These are phyloP conservation scores for Eupithecia vulgata DNA, from an alignment of 2,888 invertebrate species.

Conservation along the genomic window DNA sequence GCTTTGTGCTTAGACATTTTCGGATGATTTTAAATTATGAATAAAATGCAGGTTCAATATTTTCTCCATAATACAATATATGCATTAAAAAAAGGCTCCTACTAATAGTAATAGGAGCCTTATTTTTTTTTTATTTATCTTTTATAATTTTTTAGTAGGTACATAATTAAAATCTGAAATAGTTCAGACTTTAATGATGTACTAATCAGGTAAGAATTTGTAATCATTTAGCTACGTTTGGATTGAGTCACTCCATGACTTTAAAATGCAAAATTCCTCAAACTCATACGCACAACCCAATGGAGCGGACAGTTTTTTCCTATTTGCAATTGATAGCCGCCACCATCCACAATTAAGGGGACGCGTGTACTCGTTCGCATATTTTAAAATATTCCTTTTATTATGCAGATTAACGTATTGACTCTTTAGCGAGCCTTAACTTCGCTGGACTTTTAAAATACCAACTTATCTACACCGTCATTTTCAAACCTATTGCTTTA, in stretches of 20 bases:
- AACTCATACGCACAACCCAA: conserved; percentile 64
- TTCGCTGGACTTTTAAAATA: conserved; percentile 47
- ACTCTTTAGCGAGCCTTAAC: conserved; percentile 57
- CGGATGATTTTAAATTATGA: background rate
- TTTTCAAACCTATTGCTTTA: conserved; percentile 26
- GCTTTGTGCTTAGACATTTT: background rate
- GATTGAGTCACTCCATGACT: conserved; percentile 17
- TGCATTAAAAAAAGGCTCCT: no score
- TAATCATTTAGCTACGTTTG: background rate
- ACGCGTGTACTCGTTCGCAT: conserved; percentile 63
- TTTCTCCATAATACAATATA: no score
- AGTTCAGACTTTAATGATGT: background rate
- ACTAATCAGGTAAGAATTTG: background rate
- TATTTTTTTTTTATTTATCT: no score
- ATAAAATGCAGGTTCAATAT: background rate
- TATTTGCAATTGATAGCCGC: conserved; percentile 80
- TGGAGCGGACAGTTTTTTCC: conserved; percentile 79
- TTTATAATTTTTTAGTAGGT: no score
- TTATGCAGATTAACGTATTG: conserved; percentile 82
- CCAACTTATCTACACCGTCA: conserved; percentile 23
- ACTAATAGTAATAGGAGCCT: no score
- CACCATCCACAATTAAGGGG: conserved; percentile 77
- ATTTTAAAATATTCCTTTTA: conserved; percentile 78
- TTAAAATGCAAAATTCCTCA: conserved; percentile 59
- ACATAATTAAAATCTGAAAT: no score